phyloP scores from a whole-genome alignment of 2,113 vertebrate species.

The Sula dactylatra region DNA sequence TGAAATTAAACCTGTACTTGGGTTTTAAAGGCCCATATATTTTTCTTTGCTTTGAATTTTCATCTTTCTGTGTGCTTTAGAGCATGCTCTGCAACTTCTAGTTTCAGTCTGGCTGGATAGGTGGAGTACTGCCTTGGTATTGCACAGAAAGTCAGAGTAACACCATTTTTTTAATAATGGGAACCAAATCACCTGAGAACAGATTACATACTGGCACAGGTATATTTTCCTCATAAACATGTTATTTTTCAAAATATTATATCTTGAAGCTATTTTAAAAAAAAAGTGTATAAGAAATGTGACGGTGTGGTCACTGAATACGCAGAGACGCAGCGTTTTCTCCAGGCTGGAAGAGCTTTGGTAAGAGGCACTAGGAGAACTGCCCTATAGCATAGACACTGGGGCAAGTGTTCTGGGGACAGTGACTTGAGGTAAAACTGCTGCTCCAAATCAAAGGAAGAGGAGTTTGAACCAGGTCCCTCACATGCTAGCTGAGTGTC shows the following conservation, averaged over 20 bases:
- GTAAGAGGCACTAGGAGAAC: background rate
- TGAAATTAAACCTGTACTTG: background rate
- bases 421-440: background rate
- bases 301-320: background rate
- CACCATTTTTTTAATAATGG: background rate
- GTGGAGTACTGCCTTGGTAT: background rate
- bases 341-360: background rate
- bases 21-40: background rate
- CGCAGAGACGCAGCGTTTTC: rapidly evolving
- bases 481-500: background rate
- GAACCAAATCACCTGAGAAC: background rate
- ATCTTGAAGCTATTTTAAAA: background rate
- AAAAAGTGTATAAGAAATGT: background rate
- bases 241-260: background rate
- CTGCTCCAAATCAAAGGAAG: background rate
- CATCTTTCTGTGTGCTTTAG: background rate
- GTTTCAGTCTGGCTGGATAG: background rate
- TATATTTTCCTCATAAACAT: background rate
- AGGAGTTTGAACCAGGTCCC: background rate
- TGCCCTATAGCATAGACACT: background rate
- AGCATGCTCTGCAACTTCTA: background rate
- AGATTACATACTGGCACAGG: background rate
- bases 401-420: background rate
- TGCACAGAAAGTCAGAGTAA: background rate
- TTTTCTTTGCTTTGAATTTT: background rate